phyloP scores from a whole-genome alignment of 2,113 vertebrate species.

The Syngnathus scovelli region DNA sequence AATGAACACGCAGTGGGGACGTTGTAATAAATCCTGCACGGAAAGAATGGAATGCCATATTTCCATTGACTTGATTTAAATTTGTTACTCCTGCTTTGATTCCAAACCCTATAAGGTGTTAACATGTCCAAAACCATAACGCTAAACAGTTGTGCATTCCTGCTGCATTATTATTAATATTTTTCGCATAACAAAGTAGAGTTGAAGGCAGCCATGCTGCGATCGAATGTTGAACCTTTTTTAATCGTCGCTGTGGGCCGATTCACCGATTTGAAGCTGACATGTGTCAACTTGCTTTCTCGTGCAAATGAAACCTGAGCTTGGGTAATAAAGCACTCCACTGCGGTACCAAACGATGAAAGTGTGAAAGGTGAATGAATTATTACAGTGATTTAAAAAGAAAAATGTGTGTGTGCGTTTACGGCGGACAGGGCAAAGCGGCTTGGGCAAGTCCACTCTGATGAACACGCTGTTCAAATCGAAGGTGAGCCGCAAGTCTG shows the following conservation, averaged over 20 bases:
- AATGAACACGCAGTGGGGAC: background rate
- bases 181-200: background rate
- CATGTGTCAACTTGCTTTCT: constrained; percentile 35
- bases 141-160: background rate
- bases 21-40: background rate
- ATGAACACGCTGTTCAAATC: constrained; percentile 99
- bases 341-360: background rate
- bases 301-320: constrained; percentile 14
- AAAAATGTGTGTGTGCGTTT: constrained; percentile 6
- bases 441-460: constrained; percentile 95
- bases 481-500: constrained; percentile 93
- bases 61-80: background rate
- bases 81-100: background rate
- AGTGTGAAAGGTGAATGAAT: background rate
- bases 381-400: background rate
- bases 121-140: background rate
- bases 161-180: no score
- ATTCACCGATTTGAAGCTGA: background rate
- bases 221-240: background rate
- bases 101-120: background rate
- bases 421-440: constrained; percentile 83
- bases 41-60: background rate
- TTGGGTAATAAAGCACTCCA: constrained; percentile 8
- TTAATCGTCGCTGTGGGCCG: background rate
- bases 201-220: background rate